Evolutionary conservation across 2,797 vertebrate species (phyloP).

Genomic region (Microctenopoma stevenorrisi): DNA sequence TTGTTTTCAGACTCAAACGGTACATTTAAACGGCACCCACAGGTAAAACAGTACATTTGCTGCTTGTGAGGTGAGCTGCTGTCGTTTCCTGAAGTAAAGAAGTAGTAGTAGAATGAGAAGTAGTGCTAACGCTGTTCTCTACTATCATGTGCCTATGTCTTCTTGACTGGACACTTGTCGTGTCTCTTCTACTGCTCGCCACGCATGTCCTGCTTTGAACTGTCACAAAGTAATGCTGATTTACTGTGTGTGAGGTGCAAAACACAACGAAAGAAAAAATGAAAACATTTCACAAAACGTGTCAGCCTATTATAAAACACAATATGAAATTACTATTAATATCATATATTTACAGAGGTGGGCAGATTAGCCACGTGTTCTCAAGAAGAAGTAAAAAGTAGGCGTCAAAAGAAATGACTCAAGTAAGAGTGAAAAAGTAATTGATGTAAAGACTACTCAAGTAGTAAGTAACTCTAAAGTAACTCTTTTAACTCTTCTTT

Average conservation of each 20-base stretch:
- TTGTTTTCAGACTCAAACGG: conserved; percentile 7
- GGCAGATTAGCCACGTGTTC: too few species aligned
- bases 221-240: conserved; percentile 12
- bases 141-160: conserved; percentile 47
- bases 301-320: too few species aligned
- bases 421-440: too few species aligned
- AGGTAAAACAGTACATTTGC: conserved; percentile 16
- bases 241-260: background rate
- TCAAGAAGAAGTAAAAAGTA: too few species aligned
- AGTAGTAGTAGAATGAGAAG: conserved; percentile 1
- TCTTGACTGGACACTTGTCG: conserved; percentile 26
- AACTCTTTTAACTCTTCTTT: too few species aligned
- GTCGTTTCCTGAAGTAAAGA: conserved; percentile 11
- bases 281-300: too few species aligned
- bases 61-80: conserved; percentile 5
- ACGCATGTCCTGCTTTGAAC: conserved; percentile 15
- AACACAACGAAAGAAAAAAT: too few species aligned
- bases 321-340: too few species aligned
- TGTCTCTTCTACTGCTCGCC: conserved; percentile 27
- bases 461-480: too few species aligned
- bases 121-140: conserved; percentile 11
- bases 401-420: too few species aligned
- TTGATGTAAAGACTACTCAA: too few species aligned
- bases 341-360: too few species aligned
- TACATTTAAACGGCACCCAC: conserved; percentile 6